phyloP scores from a whole-genome alignment of 1,140 invertebrate species.

The Euschistus heros region DNA sequence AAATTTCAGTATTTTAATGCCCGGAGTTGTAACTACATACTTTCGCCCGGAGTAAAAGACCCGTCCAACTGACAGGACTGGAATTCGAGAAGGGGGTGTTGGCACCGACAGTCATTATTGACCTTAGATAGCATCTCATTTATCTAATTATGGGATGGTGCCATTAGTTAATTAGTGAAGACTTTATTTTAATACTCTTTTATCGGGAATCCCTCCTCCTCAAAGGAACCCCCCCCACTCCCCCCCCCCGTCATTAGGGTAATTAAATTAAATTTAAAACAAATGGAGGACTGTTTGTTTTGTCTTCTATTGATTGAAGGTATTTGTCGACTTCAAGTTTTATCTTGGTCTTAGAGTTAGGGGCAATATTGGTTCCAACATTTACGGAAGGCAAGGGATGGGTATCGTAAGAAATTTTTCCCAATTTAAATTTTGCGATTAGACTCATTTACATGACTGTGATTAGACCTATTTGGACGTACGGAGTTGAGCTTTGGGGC shows the following conservation, averaged over 20 bases:
- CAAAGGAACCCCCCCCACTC: neutral
- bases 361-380: too few species aligned
- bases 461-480: too few species aligned
- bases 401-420: too few species aligned
- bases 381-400: too few species aligned
- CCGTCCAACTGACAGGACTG: neutral
- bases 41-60: too few species aligned
- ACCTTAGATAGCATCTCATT: constrained; percentile 10
- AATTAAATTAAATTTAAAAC: constrained; percentile 17
- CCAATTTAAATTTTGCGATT: too few species aligned
- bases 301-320: neutral
- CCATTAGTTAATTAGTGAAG: constrained; percentile 13
- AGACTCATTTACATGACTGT: too few species aligned
- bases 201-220: constrained; percentile 3
- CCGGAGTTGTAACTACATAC: too few species aligned
- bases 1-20: too few species aligned
- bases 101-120: neutral
- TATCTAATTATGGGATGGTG: constrained; percentile 1
- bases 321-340: neutral
- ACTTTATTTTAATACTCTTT: constrained; percentile 17
- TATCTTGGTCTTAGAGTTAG: neutral
- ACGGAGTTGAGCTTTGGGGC: too few species aligned
- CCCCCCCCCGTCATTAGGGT: constrained; percentile 6
- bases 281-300: constrained; percentile 12
- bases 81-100: neutral